Base-by-base conservation (phyloP, 2,797 vertebrate genomes). In the Anableps anableps region DNA sequence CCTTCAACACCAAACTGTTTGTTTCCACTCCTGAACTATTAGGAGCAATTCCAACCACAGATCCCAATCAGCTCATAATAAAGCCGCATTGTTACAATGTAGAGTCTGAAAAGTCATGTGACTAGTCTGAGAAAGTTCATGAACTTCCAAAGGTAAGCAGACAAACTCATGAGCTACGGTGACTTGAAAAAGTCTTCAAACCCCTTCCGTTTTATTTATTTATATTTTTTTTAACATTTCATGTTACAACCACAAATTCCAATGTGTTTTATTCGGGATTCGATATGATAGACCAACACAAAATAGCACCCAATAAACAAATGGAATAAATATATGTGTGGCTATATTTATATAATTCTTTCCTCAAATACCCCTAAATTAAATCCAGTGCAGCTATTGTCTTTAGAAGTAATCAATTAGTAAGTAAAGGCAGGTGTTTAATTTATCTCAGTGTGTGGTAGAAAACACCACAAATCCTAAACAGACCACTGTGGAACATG, bases 41-140 rank as follows among this genome's bases (percentile, higher is more conserved):
- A 86, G 58, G 74, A 77, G 75, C 79, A 84, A 82, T 81, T 85
- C 82, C 82, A 78, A 81, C 80, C 83, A 79, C 84, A 83, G 81
- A 91, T 89, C 81, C 85, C 80, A 88, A 86, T 92, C 91, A 91
- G 88, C 81, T 86, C 80, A 60, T 58, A 89, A 91, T 92, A 88
- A 93, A 93, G 88, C 88, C 66, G 82, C 85, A 82, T 87, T 91
- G 89, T 91, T 89, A 72, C 4, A 60, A 80, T 16, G 41, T 3
- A 41, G 62, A 66, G 80, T 76, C 75, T 80, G 31, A 36, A 86
- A 81, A 75, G 88, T 93, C 89, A 91, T 34, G 80, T 89, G 93
- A 92, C 85, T 77, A 78, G 78, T 76, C 72, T 68, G 68, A 74
- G 74, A 75, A 78, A 80, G 86, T 88, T 88, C 83, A 85, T 75